Evolutionary conservation across 53 echinoderm and acorn worm genomes (phyloP).

Genomic region (Astropecten irregularis): DNA sequence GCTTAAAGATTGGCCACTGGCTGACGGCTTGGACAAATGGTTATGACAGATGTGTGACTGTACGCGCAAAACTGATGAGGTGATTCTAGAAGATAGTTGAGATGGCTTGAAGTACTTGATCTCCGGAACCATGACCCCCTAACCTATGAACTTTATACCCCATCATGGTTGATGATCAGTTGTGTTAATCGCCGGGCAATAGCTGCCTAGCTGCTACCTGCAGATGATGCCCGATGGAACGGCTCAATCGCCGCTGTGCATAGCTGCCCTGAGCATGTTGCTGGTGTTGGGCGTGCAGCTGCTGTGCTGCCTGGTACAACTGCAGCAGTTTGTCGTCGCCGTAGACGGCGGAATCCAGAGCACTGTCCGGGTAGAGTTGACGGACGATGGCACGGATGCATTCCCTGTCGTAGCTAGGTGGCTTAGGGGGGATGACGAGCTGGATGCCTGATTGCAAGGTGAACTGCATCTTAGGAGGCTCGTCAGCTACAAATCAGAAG

Average conservation of each 20-base stretch:
- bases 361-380: slow-evolving; percentile 65
- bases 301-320: slow-evolving; percentile 37
- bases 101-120: too few species aligned
- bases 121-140: too few species aligned
- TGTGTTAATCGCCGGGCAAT: too few species aligned
- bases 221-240: slow-evolving; percentile 49
- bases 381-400: slow-evolving; percentile 59
- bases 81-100: too few species aligned
- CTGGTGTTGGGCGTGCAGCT: slow-evolving; percentile 25
- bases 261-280: background rate
- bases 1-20: too few species aligned
- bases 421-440: slow-evolving; percentile 86
- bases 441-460: slow-evolving; percentile 83
- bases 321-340: slow-evolving; percentile 56
- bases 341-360: background rate
- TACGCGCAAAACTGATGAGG: too few species aligned
- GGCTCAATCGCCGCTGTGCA: slow-evolving; percentile 58
- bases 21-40: too few species aligned
- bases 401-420: slow-evolving; percentile 41
- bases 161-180: too few species aligned
- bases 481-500: slow-evolving; percentile 74
- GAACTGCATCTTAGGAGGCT: slow-evolving; percentile 82
- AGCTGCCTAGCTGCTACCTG: slow-evolving; percentile 18
- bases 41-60: too few species aligned
- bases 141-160: too few species aligned